Base-by-base conservation (phyloP, 2,797 vertebrate species). In the Chaetodon trifasciatus region DNA sequence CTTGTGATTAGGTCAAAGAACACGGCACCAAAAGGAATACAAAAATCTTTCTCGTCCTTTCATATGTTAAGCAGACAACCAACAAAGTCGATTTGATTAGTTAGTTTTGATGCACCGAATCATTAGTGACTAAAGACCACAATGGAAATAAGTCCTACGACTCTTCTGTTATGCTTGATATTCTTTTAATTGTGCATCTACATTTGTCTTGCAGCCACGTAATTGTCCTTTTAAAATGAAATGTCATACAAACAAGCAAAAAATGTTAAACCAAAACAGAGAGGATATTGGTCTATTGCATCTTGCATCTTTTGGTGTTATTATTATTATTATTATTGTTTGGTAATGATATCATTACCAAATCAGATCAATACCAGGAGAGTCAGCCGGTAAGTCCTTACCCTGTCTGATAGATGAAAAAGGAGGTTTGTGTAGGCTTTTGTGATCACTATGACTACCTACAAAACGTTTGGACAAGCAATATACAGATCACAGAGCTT, bases 1-100 rank as follows among this genome's bases (percentile, higher is more conserved):
- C 69, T 55, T 71, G 24, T 89, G 90, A 91, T 87, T 64, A 79
- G 92, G 89, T 91, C 85, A 91, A 75, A 79, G 74, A 35, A 69
- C 46, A 65, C 74, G 32, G 21, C 16, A 40, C 39, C 17, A 42
- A 65, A 66, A 68, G 16, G 16, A 73, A 49, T 66, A 3, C 63
- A 57, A 9, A 47, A 24, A 57, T 46, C 10, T 39, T 13, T 62
- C 24, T 67, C 1, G 42, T 52, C 50, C 35, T 74, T 60, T 74
- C 17, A 42, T 35, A 19, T 74, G 15, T 28, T 74, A 50, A 81
- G 62, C 40, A 21, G 56, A 78, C 70, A 70, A 55, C 15, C 23
- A 76, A 52, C 28, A 68, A 23, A 57, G 32, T 15, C 10, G 0
- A 8, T 61, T 70, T 57, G 23, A 66, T 71, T 49, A 28, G 39